Base-by-base conservation (phyloP, 2,797 vertebrate genomes). In the Scomberomorus guttatus region DNA sequence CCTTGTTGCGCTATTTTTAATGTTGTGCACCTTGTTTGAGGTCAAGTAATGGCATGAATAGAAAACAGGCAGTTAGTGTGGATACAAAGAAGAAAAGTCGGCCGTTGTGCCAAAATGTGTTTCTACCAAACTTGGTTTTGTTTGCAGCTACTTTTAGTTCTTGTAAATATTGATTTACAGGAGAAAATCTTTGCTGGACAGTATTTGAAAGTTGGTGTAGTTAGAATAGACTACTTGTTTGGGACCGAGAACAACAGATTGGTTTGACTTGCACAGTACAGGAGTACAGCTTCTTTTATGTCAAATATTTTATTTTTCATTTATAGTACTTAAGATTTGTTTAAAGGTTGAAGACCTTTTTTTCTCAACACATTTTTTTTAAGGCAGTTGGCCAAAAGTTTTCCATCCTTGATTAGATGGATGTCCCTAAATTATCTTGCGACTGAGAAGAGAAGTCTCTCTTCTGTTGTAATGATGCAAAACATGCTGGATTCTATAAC, bases 101-200 rank as follows among this genome's bases (percentile, higher is more conserved):
- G 44, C 55, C 34, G 9, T 15, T 24, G 82, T 82, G 85, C 89
- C 88, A 89, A 91, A 87, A 62, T 78, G 37, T 34, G 32, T 67
- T 68, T 57, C 20, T 55, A 22, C 32, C 52, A 46, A 50, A 67
- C 44, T 42, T n/a, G 44, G 3, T 37, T 72, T 63, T 5, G 10
- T 50, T 55, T 77, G 22, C 37, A 32, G 20, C 58, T 52, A 2
- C 24, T 56, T 46, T 34, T 44, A 29, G 5, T 13, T 13, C 1
- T 2, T 27, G 17, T 71, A 22, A 39, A 42, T 6, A 22, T 22
- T 18, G 10, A 1, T 37, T 34, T 48, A 12, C 37, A 24, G 18
- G 24, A 18, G 3, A 27, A 18, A 18, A 20, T 60, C 3, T 25
- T 50, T 20, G 51, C 17, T 46, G 3, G 32, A 51, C 29, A 51